phyloP scores from a whole-genome alignment of 1,140 invertebrate genomes.

The Phymastichus coffea region DNA sequence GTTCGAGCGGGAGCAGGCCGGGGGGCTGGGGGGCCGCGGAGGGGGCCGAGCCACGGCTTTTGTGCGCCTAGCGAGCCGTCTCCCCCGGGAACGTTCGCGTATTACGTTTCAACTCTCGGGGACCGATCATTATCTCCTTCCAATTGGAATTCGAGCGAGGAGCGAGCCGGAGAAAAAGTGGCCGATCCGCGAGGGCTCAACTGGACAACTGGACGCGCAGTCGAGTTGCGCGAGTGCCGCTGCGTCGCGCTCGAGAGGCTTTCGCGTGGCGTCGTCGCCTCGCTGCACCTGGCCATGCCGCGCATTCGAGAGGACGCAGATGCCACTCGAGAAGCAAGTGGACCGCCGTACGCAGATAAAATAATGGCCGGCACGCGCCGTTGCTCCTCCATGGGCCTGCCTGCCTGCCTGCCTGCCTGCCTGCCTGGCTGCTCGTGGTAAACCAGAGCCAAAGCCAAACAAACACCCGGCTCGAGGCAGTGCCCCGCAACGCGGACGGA shows the following conservation, averaged over 20 bases:
- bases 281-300: slow-evolving; percentile 6
- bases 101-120: slow-evolving; percentile 40
- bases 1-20: no score
- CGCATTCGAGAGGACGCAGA: slow-evolving; percentile 23
- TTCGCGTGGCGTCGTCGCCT: background rate
- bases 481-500: no score
- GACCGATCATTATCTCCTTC: slow-evolving; percentile 51
- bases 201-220: background rate
- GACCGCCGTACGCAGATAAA: slow-evolving; percentile 33
- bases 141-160: background rate
- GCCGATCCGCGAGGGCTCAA: background rate
- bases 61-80: slow-evolving; percentile 7
- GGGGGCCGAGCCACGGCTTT: slow-evolving; percentile 15
- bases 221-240: background rate
- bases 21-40: no score
- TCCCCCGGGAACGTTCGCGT: slow-evolving; percentile 45
- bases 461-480: no score
- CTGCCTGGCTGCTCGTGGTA: no score
- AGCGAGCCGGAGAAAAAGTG: background rate
- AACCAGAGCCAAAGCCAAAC: no score
- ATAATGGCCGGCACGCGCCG: slow-evolving; percentile 44
- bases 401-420: no score
- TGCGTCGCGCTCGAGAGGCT: no score
- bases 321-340: slow-evolving; percentile 51
- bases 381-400: slow-evolving; percentile 43